These are phyloP conservation scores for Pseudotriccus pelzelni DNA, from an alignment of 2,797 vertebrate genomes.

Conservation along the genomic window DNA sequence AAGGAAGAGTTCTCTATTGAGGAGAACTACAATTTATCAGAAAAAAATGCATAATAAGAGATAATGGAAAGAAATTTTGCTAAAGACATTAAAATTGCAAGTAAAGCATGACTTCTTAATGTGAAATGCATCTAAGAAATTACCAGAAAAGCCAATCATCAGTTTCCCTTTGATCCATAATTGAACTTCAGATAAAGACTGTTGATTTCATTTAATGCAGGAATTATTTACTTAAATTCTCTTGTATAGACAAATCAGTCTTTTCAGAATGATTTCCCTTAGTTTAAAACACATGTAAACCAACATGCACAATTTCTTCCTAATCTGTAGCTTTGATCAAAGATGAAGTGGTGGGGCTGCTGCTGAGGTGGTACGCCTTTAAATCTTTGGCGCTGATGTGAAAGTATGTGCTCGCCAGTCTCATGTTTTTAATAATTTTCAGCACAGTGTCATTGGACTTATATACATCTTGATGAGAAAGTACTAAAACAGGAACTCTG, in stretches of 20 bases:
- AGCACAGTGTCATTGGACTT: slow-evolving; percentile 32
- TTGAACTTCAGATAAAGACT: neutral
- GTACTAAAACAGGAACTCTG: slow-evolving; percentile 55
- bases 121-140: neutral
- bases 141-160: neutral
- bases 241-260: neutral
- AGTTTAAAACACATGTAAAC: neutral
- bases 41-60: neutral
- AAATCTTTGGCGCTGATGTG: slow-evolving; percentile 21
- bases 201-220: neutral
- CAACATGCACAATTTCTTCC: neutral
- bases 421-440: slow-evolving; percentile 48
- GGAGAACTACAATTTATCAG: neutral
- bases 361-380: neutral
- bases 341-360: neutral
- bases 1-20: neutral
- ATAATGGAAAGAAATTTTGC: neutral
- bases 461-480: slow-evolving; percentile 58
- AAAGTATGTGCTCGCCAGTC: neutral
- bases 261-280: neutral
- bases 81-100: neutral
- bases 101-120: neutral
- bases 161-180: neutral
- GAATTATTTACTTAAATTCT: neutral
- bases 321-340: neutral